Evolutionary conservation across 2,797 vertebrate genomes (phyloP), one percentile per base, ranked within the genome.

Genomic region (Loris lydekkerianus): DNA sequence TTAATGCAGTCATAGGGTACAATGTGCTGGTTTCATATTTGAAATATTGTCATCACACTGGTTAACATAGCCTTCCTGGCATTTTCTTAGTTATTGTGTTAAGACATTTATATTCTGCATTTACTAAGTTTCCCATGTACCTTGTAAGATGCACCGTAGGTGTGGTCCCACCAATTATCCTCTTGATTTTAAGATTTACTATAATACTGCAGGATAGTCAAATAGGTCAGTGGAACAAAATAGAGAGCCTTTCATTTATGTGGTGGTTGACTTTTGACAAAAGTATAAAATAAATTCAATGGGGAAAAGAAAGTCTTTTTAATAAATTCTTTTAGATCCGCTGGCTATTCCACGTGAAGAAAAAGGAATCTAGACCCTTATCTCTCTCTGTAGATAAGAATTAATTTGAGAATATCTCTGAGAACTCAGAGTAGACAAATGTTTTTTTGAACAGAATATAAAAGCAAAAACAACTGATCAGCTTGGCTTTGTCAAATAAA

Each of bases 121-220:
- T 40, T 40, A 40, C 40, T 40, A 40, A 40, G 40, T 40, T 40
- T 40, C 40, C 3, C 40, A 40, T 40, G 40, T 40, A 40, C 40
- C 40, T 40, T 40, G 40, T 40, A 40, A 40, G 40, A 40, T 40
- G 40, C 40, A 40, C 40, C 40, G 40, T 40, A 40, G 40, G 40
- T 40, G 40, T 40, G 40, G 40, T 40, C 40, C 40, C 40, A 40
- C 40, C 40, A 40, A 40, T 40, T 40, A 40, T 40, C 40, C 40
- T 65, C 29, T 89, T 93, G 37, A 78, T 73, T 92, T 94, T 86
- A 92, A 84, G 49, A 70, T 83, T 78, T 65, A 40, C n/a, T 53
- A 0, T 60, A 73, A 13, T 53, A 56, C 65, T 53, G 49, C 13
- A 61, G 1, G 73, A 69, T 46, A 67, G 72, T 88, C 8, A 87